A percentile compares a stretch with the other conserved stretches of the same genome.
These are phyloP conservation scores for Latheticus oryzae DNA, from an alignment of 2,888 invertebrate genomes.

Conservation along the genomic window DNA sequence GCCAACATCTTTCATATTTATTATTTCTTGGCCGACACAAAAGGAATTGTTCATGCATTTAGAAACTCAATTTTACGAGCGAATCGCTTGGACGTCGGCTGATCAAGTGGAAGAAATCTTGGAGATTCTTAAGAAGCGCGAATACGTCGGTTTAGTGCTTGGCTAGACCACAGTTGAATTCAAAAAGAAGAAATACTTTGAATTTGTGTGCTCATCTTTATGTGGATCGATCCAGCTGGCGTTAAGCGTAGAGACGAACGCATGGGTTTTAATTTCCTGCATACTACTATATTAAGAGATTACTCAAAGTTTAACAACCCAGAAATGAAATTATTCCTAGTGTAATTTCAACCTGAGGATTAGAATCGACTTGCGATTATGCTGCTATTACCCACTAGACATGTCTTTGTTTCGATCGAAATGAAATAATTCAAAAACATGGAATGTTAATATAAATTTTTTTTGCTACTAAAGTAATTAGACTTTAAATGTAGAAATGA, in stretches of 20 bases:
- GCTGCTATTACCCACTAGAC: constrained; percentile 23
- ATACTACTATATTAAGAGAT: constrained; percentile 33
- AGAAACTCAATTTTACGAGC: constrained; percentile 35
- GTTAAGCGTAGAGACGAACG: constrained; percentile 11
- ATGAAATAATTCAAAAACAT: too few relatives aligned
- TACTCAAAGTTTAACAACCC: constrained; percentile 27
- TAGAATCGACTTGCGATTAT: constrained; percentile 24
- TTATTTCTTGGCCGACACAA: constrained; percentile 36
- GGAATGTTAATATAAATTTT: not conserved
- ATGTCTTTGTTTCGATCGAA: too few relatives aligned
- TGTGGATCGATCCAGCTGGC: constrained; percentile 16
- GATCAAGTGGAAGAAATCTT: constrained; percentile 24
- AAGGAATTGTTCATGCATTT: constrained; percentile 32
- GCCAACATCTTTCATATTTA: constrained; percentile 28
- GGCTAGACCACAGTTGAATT: too few relatives aligned
- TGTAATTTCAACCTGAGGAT: constrained; percentile 30
- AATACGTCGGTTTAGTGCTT: too few relatives aligned
- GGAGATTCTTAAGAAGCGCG: constrained; percentile 2
- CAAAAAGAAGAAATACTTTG: too few relatives aligned
- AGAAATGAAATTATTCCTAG: constrained; percentile 32
- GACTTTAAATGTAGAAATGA: constrained; percentile 30
- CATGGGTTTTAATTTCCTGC: constrained; percentile 32
- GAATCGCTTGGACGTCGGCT: constrained; percentile 11
- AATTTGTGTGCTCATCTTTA: constrained; percentile 4
- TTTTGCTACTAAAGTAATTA: constrained; percentile 15